Conservation (phyloP, 2,797 vertebrate genomes). For the Numenius phaeopus region DNA sequence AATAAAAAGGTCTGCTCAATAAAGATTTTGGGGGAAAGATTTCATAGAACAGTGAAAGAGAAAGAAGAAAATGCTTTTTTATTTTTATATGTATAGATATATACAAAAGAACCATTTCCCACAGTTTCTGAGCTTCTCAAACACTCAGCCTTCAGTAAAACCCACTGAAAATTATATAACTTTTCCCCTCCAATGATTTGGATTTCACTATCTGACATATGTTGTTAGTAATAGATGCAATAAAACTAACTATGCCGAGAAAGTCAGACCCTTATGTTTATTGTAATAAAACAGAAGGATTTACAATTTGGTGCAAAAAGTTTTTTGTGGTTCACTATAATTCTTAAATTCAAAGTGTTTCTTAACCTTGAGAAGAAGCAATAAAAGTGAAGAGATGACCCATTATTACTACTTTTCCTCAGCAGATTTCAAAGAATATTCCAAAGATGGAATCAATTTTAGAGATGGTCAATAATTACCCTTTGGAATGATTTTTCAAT, state of each 20-base stretch:
- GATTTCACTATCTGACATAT: not conserved
- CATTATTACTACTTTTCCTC: not conserved
- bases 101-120: not conserved
- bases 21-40: not conserved
- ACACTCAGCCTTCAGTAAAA: not conserved
- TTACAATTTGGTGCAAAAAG: not conserved
- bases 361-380: not conserved
- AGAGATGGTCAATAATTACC: not conserved
- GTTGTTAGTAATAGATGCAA: not conserved
- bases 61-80: not conserved
- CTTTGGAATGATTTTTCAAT: not conserved
- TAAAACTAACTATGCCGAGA: conserved; percentile 12
- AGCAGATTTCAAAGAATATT: not conserved
- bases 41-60: not conserved
- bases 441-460: not conserved
- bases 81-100: not conserved
- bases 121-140: not conserved
- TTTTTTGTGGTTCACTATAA: not conserved
- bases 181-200: not conserved
- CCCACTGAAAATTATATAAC: not conserved
- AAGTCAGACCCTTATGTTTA: conserved; percentile 9
- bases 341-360: conserved; percentile 1
- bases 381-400: not conserved
- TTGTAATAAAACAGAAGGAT: not conserved
- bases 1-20: not conserved